These are phyloP conservation scores for Leptinotarsa rubiginosa DNA, from an alignment of 2,888 invertebrate species.

Conservation along the genomic window DNA sequence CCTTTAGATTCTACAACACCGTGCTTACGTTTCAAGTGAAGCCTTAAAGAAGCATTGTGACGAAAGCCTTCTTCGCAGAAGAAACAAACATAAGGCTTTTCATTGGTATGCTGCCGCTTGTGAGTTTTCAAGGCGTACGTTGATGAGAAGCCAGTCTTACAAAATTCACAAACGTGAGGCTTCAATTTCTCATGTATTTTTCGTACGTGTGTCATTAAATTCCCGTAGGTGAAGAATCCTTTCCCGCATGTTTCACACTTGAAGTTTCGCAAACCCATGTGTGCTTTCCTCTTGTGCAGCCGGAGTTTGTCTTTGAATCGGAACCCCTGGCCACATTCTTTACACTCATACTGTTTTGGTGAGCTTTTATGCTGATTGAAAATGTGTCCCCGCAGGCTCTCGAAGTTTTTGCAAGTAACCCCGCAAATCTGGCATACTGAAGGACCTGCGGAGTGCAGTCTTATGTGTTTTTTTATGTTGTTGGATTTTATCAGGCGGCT, in stretches of 20 bases:
- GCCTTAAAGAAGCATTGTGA: slow-evolving; percentile 55
- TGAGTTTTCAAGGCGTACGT: slow-evolving; percentile 53
- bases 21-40: slow-evolving; percentile 57
- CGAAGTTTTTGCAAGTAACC: slow-evolving; percentile 57
- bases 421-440: slow-evolving; percentile 57
- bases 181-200: slow-evolving; percentile 53
- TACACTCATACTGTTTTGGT: slow-evolving; percentile 55
- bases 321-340: slow-evolving; percentile 56
- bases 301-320: slow-evolving; percentile 55
- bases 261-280: slow-evolving; percentile 53
- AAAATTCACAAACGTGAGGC: slow-evolving; percentile 53
- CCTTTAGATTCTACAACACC: slow-evolving; percentile 51
- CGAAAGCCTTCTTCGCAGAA: slow-evolving; percentile 53
- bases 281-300: slow-evolving; percentile 57
- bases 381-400: slow-evolving; percentile 59
- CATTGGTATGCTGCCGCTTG: slow-evolving; percentile 54
- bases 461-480: slow-evolving; percentile 55
- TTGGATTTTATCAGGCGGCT: slow-evolving; percentile 49
- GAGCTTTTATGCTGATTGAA: slow-evolving; percentile 58
- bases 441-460: slow-evolving; percentile 52
- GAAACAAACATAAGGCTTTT: slow-evolving; percentile 53
- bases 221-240: slow-evolving; percentile 49
- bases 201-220: slow-evolving; percentile 50
- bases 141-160: slow-evolving; percentile 52
- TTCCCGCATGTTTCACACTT: slow-evolving; percentile 56